Percentiles rank a stretch among this genome's conserved stretches.
phyloP scores from a whole-genome alignment of 2,888 invertebrate species.

The Cordilura impudica region DNA sequence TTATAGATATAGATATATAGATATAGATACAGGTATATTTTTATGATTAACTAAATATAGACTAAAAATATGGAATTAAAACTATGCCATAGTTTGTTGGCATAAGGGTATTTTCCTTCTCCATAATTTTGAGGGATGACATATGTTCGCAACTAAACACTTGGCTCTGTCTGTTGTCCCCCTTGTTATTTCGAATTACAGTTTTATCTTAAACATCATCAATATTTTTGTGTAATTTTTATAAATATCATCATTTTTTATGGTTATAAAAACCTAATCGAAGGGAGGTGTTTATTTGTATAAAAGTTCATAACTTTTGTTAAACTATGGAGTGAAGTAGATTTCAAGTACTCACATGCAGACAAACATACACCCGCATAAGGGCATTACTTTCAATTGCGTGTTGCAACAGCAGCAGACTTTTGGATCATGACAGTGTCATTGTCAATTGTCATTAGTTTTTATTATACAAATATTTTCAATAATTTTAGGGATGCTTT shows the following conservation, averaged over 20 bases:
- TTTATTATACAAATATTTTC: constrained; percentile 58
- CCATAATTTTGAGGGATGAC: constrained; percentile 33
- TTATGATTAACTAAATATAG: constrained; percentile 59
- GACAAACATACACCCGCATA: constrained; percentile 38
- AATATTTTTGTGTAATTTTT: constrained; percentile 27
- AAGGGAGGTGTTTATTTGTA: constrained; percentile 51
- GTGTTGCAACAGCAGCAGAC: constrained; percentile 40
- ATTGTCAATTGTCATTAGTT: constrained; percentile 60
- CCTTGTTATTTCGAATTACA: neutral
- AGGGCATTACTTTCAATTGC: constrained; percentile 43
- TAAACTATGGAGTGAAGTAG: constrained; percentile 46
- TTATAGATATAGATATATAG: constrained; percentile 1
- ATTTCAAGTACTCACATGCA: neutral
- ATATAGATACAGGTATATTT: constrained; percentile 56
- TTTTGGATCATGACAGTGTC: constrained; percentile 46
- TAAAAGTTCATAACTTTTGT: constrained; percentile 59
- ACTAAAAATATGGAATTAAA: constrained; percentile 58
- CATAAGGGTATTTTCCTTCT: constrained; percentile 13
- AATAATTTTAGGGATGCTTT: constrained; percentile 62
- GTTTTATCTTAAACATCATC: constrained; percentile 26
- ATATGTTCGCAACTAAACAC: constrained; percentile 46
- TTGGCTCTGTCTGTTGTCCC: neutral
- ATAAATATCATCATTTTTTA: neutral
- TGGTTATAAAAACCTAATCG: neutral
- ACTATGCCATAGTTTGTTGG: constrained; percentile 25